Base-by-base conservation (phyloP, 2,888 invertebrate genomes). In the Spisula solida region DNA sequence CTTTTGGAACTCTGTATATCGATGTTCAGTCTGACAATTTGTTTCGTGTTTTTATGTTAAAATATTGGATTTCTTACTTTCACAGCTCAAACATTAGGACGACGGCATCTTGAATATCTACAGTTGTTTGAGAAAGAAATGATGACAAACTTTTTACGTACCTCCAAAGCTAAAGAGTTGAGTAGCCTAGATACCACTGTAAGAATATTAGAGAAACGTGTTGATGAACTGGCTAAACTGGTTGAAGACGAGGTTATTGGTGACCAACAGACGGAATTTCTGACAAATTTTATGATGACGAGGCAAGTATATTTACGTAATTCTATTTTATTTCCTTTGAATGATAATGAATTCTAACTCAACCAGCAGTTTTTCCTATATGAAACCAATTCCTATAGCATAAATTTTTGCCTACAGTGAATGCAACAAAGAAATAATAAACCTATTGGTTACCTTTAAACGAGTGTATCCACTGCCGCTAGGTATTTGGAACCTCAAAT, bases 91-190 rank as follows among this genome's bases (percentile, higher is more conserved):
- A 91, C 91, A 29, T 93, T 91, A 60, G 89, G 92, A 12, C 79
- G 91, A 47, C 84, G 93, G 12, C 95, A 95, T 84, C 84, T 94
- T 51, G 93, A 93, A 86, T 94, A 94, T 83, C 90, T 95, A 81
- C 93, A 94, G 80, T 85, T 95, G 60, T 96, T 96, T 94, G 96
- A 96, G 92, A 95, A 95, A 78, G 96, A 96, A 87, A 95, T 95
- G 94, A 94, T 95, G 95, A 93, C 94, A 51, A 94, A 94, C 84
- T 93, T 92, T 80, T 89, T 95, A 8, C 87, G 95, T 18, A 87
- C 89, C n/a, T 80, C 86, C 25, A 95, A 94, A 86, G 91, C 92
- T 10, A 89, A 92, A 8, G 90, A 93, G 80, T 91, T 92, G 86
- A 88, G 92, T 66, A 91, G 93, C 14, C 88, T 94, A 20, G 94